Evolutionary conservation across 2,113 vertebrate genomes (phyloP), one percentile per base, ranked within the genome.

Genomic region (Phoxinus phoxinus): DNA sequence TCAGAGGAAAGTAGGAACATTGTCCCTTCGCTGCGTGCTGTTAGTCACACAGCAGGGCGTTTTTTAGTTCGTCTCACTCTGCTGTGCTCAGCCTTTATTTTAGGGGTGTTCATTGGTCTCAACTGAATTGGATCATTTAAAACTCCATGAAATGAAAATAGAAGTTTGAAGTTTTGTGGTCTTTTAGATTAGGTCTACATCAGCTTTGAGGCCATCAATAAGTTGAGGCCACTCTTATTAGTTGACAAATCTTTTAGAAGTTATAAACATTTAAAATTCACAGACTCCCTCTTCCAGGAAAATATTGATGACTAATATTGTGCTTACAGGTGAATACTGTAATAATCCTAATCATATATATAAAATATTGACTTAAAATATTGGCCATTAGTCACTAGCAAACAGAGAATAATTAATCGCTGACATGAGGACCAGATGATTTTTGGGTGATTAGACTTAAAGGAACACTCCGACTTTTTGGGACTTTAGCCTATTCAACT

Each of bases 1-100:
- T 71, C 41, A 35, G 27, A 56, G 56, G 44, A 51, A 77, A 35
- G 48, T 67, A 44, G 46, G 53, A 85, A 71, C 27, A 30, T 85
- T 85, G n/a, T 85, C 3, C 25, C 51, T 65, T 17, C 17, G 32
- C 69, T 73, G 82, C 21, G 32, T 75, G 75, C 78, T 3, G 58
- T 84, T 78, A 88, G 79, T 88, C 63, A 78, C 71, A 77, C 35
- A 59, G 77, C 56, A 63, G 65, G 67, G 51, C 8, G 19, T 67
- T 72, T 78, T 78, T 67, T 48, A 44, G 53, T 83, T 23, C 3
- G 27, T 63, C 63, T 63, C 23, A 15, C 73, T 73, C 59, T 83
- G 51, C 77, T 80, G 44, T 46, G 15, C 53, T 71, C 37, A 63
- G 58, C 83, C 21, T 15, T 77, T 84, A 44, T 84, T 65, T 58